phyloP scores from a whole-genome alignment of 2,113 vertebrate species.

The Pipra filicauda region DNA sequence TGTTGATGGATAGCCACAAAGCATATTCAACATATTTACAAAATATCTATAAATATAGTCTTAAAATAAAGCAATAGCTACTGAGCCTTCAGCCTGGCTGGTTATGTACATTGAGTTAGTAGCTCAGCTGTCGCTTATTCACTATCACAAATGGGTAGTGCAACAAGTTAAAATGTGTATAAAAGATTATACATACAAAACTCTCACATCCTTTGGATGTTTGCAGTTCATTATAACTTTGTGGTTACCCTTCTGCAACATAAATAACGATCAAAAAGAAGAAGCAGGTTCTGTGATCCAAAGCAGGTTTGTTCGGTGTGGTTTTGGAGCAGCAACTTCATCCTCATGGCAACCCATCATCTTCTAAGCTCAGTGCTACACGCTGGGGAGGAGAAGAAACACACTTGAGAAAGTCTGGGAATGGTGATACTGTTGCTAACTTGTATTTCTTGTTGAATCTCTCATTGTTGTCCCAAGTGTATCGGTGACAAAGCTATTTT shows the following conservation, averaged over 20 bases:
- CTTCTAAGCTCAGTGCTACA: slow-evolving; percentile 94
- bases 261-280: slow-evolving; percentile 69
- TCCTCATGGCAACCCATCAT: slow-evolving; percentile 94
- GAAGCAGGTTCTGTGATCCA: slow-evolving; percentile 28
- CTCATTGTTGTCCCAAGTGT: background rate
- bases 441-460: background rate
- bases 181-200: slow-evolving; percentile 88
- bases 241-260: slow-evolving; percentile 84
- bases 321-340: slow-evolving; percentile 23
- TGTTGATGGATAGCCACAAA: slow-evolving; percentile 85
- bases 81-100: slow-evolving; percentile 66
- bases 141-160: slow-evolving; percentile 78
- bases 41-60: slow-evolving; percentile 79
- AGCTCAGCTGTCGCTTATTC: slow-evolving; percentile 73
- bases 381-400: slow-evolving; percentile 79
- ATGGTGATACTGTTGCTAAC: background rate
- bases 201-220: slow-evolving; percentile 88
- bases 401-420: background rate
- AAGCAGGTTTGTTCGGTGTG: slow-evolving; percentile 45
- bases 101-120: slow-evolving; percentile 76
- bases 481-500: background rate
- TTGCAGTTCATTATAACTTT: slow-evolving; percentile 83
- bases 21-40: slow-evolving; percentile 79
- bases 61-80: slow-evolving; percentile 73
- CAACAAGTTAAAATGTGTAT: slow-evolving; percentile 85